These are phyloP conservation scores for Monoplex corrugatus DNA, from an alignment of 2,888 invertebrate genomes.

Conservation along the genomic window DNA sequence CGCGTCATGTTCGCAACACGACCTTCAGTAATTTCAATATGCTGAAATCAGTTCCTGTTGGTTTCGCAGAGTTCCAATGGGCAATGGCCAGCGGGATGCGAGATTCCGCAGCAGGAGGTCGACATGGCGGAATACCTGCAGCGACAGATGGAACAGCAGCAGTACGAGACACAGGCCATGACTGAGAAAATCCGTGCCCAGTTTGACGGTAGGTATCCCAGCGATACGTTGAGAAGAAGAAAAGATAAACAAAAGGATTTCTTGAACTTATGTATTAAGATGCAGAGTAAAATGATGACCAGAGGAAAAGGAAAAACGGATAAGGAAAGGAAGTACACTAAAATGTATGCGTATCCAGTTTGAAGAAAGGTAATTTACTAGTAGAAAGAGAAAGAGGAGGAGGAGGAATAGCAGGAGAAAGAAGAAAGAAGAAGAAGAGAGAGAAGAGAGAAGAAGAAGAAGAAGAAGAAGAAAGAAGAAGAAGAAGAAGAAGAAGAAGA, in stretches of 20 bases:
- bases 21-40: not conserved
- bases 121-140: conserved; percentile 47
- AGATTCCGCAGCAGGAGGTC: conserved; percentile 17
- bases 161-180: conserved; percentile 51
- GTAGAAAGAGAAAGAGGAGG: not conserved
- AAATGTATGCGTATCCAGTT: too few species aligned
- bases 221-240: not conserved
- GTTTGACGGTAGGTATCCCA: conserved; percentile 35
- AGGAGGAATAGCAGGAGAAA: not conserved
- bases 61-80: conserved; percentile 16
- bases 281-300: too few species aligned
- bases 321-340: too few species aligned
- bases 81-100: conserved; percentile 33
- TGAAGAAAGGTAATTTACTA: not conserved
- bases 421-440: not conserved
- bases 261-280: not conserved
- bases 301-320: not conserved
- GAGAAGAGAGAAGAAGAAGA: not conserved
- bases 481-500: not conserved
- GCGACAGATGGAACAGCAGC: conserved; percentile 46
- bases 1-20: not conserved
- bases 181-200: conserved; percentile 47
- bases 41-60: not conserved
- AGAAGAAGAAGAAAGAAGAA: not conserved
- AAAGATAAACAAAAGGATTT: too few species aligned